Evolutionary conservation across 2,888 invertebrate genomes (phyloP).

Genomic region (Junonia oenone): DNA sequence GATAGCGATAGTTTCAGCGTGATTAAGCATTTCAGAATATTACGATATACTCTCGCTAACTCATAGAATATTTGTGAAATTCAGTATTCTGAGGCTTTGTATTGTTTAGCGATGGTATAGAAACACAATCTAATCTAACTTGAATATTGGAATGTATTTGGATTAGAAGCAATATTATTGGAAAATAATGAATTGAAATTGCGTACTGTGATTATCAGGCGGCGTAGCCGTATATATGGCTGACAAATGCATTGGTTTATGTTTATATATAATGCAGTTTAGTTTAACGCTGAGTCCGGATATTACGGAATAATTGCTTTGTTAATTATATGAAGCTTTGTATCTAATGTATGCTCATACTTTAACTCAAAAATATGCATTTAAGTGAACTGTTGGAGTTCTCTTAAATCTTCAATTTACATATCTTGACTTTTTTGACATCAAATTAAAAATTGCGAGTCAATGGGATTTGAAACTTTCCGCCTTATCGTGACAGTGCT

Average conservation of each 20-base stretch:
- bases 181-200: constrained; percentile 15
- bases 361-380: no score
- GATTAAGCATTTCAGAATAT: no score
- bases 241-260: neutral
- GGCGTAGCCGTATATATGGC: neutral
- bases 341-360: no score
- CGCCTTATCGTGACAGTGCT: no score
- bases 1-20: no score
- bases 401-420: no score
- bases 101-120: constrained; percentile 5
- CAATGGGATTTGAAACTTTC: no score
- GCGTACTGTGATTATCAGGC: constrained; percentile 4
- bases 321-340: no score
- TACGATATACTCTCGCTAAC: no score
- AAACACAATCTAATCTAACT: constrained; percentile 17
- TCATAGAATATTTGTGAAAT: neutral
- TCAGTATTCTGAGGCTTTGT: neutral
- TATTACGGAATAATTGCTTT: neutral
- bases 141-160: constrained; percentile 16
- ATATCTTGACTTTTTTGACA: no score
- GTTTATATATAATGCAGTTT: neutral
- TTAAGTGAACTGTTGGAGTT: no score
- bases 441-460: no score
- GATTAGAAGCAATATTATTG: constrained; percentile 13
- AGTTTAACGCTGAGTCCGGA: neutral